Conservation (phyloP, 64 coral and sea anemone species). For the Stichodactyla mertensii region DNA sequence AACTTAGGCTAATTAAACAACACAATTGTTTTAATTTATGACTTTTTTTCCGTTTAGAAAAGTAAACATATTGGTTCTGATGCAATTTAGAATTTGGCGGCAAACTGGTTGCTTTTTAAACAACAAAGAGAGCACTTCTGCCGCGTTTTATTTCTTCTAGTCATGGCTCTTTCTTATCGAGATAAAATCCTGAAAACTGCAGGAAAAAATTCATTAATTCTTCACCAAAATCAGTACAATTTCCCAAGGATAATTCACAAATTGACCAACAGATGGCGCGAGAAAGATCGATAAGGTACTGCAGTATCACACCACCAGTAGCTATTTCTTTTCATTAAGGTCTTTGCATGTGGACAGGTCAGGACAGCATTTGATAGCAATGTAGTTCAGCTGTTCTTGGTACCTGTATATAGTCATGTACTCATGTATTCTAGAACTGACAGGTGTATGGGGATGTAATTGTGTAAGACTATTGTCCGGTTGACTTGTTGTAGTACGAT, state of each 20-base stretch:
- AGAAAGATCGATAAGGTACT: background rate
- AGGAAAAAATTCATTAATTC: background rate
- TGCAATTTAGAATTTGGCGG: background rate
- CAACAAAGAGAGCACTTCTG: too few species aligned
- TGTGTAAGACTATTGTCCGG: too few species aligned
- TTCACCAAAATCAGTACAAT: background rate
- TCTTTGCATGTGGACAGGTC: background rate
- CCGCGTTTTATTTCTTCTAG: background rate
- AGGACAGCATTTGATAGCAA: background rate
- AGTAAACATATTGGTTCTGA: too few species aligned
- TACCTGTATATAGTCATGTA: too few species aligned
- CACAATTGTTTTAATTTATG: too few species aligned
- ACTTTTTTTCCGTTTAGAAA: too few species aligned
- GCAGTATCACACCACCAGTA: background rate
- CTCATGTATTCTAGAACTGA: too few species aligned
- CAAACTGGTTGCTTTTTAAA: background rate
- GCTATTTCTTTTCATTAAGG: background rate
- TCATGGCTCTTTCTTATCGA: background rate
- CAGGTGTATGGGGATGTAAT: too few species aligned
- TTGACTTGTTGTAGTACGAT: too few species aligned
- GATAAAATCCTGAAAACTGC: background rate
- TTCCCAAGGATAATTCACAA: background rate
- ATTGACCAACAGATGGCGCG: background rate
- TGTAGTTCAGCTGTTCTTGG: background rate
- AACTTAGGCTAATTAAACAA: too few species aligned